Evolutionary conservation across 2,113 vertebrate species (phyloP).

Genomic region (Cyanoderma ruficeps): DNA sequence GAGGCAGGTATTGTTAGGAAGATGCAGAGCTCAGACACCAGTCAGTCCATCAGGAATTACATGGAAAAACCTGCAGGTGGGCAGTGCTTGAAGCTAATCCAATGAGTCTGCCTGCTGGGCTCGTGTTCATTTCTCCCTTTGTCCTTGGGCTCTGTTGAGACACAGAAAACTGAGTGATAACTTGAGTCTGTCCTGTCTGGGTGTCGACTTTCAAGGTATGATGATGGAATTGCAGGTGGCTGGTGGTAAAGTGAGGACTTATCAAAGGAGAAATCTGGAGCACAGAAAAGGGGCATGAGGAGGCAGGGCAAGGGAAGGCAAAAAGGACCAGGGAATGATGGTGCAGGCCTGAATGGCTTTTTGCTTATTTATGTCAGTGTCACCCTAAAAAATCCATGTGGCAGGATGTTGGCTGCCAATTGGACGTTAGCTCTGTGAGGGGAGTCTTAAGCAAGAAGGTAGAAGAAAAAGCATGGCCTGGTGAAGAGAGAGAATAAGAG

Average conservation of each 20-base stretch:
- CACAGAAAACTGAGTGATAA: neutral
- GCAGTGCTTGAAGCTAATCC: neutral
- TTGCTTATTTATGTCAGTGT: neutral
- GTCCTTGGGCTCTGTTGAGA: accelerated
- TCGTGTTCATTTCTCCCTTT: neutral
- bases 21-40: neutral
- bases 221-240: neutral
- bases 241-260: neutral
- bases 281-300: no score
- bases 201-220: accelerated
- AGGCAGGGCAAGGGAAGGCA: neutral
- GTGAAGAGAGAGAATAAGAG: neutral
- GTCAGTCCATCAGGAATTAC: neutral
- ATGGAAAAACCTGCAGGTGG: neutral
- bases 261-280: neutral
- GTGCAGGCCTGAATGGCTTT: neutral
- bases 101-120: neutral
- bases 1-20: neutral
- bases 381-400: neutral
- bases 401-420: neutral
- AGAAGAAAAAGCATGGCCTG: neutral
- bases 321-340: neutral
- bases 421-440: neutral
- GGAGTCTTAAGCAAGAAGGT: neutral
- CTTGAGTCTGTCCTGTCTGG: neutral